Evolutionary conservation across 1,140 invertebrate genomes (phyloP).

Genomic region (Drosophila melanica): DNA sequence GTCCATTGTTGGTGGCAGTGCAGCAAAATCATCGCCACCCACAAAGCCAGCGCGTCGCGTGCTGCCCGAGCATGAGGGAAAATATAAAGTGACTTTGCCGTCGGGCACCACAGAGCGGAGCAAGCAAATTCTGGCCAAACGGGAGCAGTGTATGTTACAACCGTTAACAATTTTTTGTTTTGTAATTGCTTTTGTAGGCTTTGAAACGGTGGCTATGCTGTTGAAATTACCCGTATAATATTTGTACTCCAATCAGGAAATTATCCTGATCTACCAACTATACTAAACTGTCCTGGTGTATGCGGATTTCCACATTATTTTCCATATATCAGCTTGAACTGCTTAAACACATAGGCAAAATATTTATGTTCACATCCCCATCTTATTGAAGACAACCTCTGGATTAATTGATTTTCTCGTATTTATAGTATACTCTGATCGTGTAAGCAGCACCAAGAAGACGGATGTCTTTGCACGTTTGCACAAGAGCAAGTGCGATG

Average conservation of each 20-base stretch:
- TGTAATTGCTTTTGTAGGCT: too few relatives aligned
- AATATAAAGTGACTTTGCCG: conserved; percentile 85
- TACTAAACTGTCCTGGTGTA: too few relatives aligned
- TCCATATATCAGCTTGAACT: not conserved
- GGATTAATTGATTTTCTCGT: not conserved
- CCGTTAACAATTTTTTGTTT: not conserved
- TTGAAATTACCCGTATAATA: too few relatives aligned
- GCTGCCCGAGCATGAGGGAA: conserved; percentile 85
- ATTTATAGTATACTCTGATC: conserved; percentile 76
- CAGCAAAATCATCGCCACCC: conserved; percentile 38
- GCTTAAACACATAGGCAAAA: not conserved
- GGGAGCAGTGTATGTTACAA: conserved; percentile 70
- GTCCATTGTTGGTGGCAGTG: not conserved
- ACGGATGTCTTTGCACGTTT: conserved; percentile 71
- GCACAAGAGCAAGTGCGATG: conserved; percentile 47
- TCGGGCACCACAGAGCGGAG: conserved; percentile 84
- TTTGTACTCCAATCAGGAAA: too few relatives aligned
- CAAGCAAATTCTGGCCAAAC: conserved; percentile 84
- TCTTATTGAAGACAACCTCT: not conserved
- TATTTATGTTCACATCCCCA: not conserved
- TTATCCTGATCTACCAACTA: too few relatives aligned
- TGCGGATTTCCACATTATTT: too few relatives aligned
- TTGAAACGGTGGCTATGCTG: too few relatives aligned
- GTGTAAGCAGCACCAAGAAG: conserved; percentile 67
- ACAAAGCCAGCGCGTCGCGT: conserved; percentile 84